phyloP scores from a whole-genome alignment of 2,888 invertebrate genomes.

The Amblyteles armatorius region DNA sequence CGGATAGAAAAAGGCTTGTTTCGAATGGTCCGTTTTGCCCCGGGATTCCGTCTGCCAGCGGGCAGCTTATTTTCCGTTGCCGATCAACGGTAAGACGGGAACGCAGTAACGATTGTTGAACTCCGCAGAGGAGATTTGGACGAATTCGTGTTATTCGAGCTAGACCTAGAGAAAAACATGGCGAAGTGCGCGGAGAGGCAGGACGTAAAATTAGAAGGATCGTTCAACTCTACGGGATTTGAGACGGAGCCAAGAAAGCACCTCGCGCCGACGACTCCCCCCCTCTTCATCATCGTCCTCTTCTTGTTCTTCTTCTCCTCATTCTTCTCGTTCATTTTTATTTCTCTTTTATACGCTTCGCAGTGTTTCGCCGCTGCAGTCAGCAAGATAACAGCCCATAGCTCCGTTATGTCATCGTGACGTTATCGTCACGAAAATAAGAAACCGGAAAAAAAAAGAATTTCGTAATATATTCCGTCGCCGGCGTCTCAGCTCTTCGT shows the following conservation, averaged over 20 bases:
- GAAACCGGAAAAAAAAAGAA: neutral
- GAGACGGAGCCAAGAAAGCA: conserved; percentile 75
- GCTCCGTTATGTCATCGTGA: conserved; percentile 65
- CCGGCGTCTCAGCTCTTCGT: too few relatives aligned
- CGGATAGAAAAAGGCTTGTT: too few relatives aligned
- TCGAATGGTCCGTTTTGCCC: too few relatives aligned
- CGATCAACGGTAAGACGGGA: neutral
- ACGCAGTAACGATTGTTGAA: neutral
- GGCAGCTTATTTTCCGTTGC: neutral
- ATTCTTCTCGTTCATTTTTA: conserved; percentile 25
- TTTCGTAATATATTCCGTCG: neutral
- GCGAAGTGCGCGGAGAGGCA: conserved; percentile 45
- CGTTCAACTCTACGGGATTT: conserved; percentile 76
- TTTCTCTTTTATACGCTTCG: conserved; percentile 43
- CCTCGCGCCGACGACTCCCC: conserved; percentile 27
- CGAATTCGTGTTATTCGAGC: conserved; percentile 72
- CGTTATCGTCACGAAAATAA: neutral
- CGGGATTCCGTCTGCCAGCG: neutral
- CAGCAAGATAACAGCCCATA: conserved; percentile 75
- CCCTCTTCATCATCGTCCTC: conserved; percentile 23
- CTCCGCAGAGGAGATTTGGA: conserved; percentile 13
- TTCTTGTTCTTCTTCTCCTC: conserved; percentile 32
- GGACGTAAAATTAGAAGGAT: conserved; percentile 78
- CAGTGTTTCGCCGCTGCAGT: conserved; percentile 64
- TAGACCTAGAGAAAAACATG: conserved; percentile 75